A percentile compares a stretch with the other conserved stretches of the same genome.
phyloP scores from a whole-genome alignment of 2,797 vertebrate species.

The Lacerta viridis region DNA sequence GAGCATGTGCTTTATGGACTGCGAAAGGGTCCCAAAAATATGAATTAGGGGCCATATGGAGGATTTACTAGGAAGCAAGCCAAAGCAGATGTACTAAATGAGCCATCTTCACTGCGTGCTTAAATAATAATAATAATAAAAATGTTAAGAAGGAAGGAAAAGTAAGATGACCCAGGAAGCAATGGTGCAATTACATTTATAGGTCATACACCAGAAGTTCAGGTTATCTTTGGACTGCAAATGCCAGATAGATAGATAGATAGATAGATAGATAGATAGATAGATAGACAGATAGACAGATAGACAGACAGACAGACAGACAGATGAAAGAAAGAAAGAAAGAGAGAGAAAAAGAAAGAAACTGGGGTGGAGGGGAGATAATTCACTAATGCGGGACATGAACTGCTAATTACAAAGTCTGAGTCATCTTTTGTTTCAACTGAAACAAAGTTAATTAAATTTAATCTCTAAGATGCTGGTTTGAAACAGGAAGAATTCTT shows the following conservation, averaged over 20 bases:
- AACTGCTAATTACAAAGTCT: no score
- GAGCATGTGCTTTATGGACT: not conserved
- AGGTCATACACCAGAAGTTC: not conserved
- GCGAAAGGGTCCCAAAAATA: not conserved
- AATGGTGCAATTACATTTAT: not conserved
- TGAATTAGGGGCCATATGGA: not conserved
- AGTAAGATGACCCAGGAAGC: not conserved
- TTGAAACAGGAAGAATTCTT: not conserved
- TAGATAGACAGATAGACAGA: no score
- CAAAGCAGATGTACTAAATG: not conserved
- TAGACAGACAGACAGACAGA: no score
- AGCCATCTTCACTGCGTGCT: not conserved
- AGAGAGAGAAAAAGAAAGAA: no score
- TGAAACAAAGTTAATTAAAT: not conserved
- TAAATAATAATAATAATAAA: not conserved
- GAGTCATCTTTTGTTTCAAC: not conserved
- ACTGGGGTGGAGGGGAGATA: no score
- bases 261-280: no score
- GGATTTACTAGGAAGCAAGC: not conserved
- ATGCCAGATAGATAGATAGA: no score
- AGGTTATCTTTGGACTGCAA: not conserved
- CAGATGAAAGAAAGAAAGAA: no score
- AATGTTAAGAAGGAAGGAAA: slow-evolving; percentile 1
- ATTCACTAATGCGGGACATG: no score
- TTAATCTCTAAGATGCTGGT: not conserved